Evolutionary conservation across 1,140 invertebrate genomes (phyloP), one percentile per base, ranked within the genome.

Genomic region (Cydia amplana): DNA sequence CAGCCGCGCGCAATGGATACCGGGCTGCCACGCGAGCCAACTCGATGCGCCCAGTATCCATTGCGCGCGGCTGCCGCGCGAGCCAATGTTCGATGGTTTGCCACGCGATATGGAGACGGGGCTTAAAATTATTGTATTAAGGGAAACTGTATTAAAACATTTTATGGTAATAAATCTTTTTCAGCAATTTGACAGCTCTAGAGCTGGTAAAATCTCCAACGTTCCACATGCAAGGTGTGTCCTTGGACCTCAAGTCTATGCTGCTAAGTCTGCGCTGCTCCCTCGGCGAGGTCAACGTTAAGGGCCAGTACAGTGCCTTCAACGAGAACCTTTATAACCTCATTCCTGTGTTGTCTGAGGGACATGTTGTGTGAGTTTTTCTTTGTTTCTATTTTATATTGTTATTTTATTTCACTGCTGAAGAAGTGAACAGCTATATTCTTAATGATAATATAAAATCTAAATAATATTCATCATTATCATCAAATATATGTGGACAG

Each of bases 281-380:
- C 2, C 78, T 93, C 0, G 91, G 91, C 20, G 91, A 91, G 80
- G 90, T 93, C n/a, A 91, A 84, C 81, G 82, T 93, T 4, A 89
- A 87, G 79, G 91, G 91, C 10, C 80, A 91, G n/a, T 93, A 93
- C 77, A 90, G 88, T 87, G 90, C 91, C 78, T 93, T 89, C 79
- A 93, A 93, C 85, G 91, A 93, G 60, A 93, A 93, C 78, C 84
- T 93, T 0, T 93, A 90, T 72, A 93, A 93, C 75, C 82, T 93
- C 20, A 88, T 90, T 80, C 91, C 91, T 28, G 90, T 93, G 1
- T 86, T 91, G 87, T 87, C 89, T n/a, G 91, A 93, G 78, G 91
- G 91, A 7, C 91, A 93, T 88, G 80, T 93, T 79, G 51, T 93
- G 91, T 93, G 78, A 93, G 90, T 88, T 77, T 51, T 72, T 75